Evolutionary conservation across 1,140 invertebrate species (phyloP).

Genomic region (Halictus rubicundus): DNA sequence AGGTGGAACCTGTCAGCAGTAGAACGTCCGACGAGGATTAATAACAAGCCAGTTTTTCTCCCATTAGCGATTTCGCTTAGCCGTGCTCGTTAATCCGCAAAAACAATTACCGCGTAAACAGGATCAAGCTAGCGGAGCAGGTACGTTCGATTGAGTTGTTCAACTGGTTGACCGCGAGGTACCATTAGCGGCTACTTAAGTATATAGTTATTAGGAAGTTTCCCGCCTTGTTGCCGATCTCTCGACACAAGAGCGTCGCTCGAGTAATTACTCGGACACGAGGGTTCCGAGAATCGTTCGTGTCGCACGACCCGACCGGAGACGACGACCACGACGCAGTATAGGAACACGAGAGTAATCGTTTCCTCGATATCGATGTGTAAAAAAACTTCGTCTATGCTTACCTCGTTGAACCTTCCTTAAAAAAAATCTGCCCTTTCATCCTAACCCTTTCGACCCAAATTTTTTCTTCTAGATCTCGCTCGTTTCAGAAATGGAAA

Average conservation of each 20-base stretch:
- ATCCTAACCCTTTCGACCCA: too few species aligned
- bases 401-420: too few species aligned
- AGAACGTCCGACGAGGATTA: background rate
- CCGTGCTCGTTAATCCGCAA: slow-evolving; percentile 33
- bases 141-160: slow-evolving; percentile 41
- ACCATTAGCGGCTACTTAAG: slow-evolving; percentile 50
- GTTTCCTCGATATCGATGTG: slow-evolving; percentile 28
- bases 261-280: slow-evolving; percentile 40
- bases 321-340: background rate
- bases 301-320: background rate
- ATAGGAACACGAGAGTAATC: slow-evolving; percentile 35
- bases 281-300: slow-evolving; percentile 31
- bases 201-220: slow-evolving; percentile 46
- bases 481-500: too few species aligned
- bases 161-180: slow-evolving; percentile 40
- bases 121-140: slow-evolving; percentile 19
- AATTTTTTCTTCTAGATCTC: too few species aligned
- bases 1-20: background rate
- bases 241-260: slow-evolving; percentile 24
- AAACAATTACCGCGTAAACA: slow-evolving; percentile 48
- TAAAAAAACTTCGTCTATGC: slow-evolving; percentile 3
- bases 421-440: too few species aligned
- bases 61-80: slow-evolving; percentile 10
- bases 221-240: slow-evolving; percentile 34
- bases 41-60: background rate